Conservation (phyloP, 2,888 invertebrate species). For the Archaeoteleia sp. region DNA sequence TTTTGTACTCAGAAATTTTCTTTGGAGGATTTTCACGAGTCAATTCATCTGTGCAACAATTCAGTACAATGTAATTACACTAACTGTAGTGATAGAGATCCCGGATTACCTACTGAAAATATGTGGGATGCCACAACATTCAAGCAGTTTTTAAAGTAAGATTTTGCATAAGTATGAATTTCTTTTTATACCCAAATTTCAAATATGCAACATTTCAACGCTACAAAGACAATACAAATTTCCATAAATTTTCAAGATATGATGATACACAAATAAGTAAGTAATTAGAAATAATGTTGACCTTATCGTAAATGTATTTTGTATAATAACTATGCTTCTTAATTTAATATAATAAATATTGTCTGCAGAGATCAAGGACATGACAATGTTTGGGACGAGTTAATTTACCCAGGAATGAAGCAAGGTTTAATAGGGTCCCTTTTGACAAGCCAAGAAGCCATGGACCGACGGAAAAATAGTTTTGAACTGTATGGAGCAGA, state of each 20-base stretch:
- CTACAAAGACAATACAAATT: no score
- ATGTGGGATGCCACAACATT: slow-evolving; percentile 96
- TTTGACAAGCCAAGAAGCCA: slow-evolving; percentile 89
- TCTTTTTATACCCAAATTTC: not conserved
- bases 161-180: slow-evolving; percentile 60
- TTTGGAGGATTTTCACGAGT: slow-evolving; percentile 91
- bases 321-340: not conserved
- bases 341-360: not conserved
- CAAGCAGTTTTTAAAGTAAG: slow-evolving; percentile 76
- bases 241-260: no score
- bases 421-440: slow-evolving; percentile 86
- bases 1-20: slow-evolving; percentile 94
- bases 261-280: no score
- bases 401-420: slow-evolving; percentile 93
- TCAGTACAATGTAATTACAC: slow-evolving; percentile 93
- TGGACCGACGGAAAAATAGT: slow-evolving; percentile 88
- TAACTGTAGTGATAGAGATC: slow-evolving; percentile 82
- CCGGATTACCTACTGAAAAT: slow-evolving; percentile 89
- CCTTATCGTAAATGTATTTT: slow-evolving; percentile 1
- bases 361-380: slow-evolving; percentile 82
- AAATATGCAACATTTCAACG: no score
- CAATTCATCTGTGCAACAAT: slow-evolving; percentile 94
- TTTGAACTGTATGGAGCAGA: slow-evolving; percentile 97
- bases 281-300: no score
- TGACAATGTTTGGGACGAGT: slow-evolving; percentile 86